Conservation (phyloP, 2,888 invertebrate species). For the Polietes domitor region DNA sequence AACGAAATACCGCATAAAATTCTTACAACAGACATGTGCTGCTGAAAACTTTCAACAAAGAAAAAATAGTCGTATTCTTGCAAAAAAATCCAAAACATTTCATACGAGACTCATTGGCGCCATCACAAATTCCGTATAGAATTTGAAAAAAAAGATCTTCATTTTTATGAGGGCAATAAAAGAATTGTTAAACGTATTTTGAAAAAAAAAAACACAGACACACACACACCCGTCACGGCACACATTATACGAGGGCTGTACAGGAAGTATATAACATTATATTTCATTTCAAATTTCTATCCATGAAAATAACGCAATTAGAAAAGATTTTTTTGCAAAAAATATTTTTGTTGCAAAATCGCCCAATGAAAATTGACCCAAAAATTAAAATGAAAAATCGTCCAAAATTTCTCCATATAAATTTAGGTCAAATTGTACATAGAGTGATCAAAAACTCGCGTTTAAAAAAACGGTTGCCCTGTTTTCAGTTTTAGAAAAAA, state of each 20-base stretch:
- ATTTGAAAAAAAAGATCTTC: background rate
- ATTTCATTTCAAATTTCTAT: too few relatives aligned
- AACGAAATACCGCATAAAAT: too few relatives aligned
- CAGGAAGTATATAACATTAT: background rate
- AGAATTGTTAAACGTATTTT: background rate
- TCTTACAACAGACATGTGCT: background rate
- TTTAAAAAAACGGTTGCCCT: too few relatives aligned
- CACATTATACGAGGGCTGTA: background rate
- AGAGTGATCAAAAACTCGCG: too few relatives aligned
- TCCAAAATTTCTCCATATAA: too few relatives aligned
- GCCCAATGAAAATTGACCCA: too few relatives aligned
- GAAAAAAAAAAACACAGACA: background rate
- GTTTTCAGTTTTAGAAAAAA: too few relatives aligned
- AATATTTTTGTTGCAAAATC: too few relatives aligned
- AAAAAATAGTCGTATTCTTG: background rate
- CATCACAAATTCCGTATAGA: background rate
- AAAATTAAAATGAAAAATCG: too few relatives aligned
- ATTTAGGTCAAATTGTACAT: too few relatives aligned
- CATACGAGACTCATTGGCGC: background rate
- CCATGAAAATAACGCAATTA: too few relatives aligned
- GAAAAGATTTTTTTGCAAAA: too few relatives aligned
- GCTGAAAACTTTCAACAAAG: background rate
- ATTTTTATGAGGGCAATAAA: background rate
- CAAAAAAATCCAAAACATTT: background rate
- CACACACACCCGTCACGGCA: background rate